A percentile compares a stretch with the other conserved stretches of the same genome.
phyloP scores from a whole-genome alignment of 2,797 vertebrate genomes.

The Pangasius krempfi region DNA sequence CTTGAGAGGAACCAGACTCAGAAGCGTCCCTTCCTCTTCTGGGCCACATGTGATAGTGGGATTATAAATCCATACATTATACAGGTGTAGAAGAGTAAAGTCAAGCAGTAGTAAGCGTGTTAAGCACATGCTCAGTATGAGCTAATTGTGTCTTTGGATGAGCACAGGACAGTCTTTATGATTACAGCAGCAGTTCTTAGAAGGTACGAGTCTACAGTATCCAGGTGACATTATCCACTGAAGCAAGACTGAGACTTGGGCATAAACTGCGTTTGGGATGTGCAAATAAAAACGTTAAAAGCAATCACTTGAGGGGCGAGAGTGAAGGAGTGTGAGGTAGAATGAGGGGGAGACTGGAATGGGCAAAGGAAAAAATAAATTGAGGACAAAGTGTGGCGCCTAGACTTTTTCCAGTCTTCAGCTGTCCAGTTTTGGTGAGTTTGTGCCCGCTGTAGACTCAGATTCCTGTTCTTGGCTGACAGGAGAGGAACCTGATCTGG shows the following conservation, averaged over 20 bases:
- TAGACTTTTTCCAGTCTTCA: conserved; percentile 5
- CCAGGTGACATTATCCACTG: background rate
- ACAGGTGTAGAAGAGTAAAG: background rate
- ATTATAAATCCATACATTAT: background rate
- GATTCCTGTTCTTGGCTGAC: background rate
- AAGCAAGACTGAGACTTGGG: background rate
- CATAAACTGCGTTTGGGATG: background rate
- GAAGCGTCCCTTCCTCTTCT: background rate
- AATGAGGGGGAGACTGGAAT: background rate
- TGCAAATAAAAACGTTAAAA: background rate
- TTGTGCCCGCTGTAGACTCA: background rate
- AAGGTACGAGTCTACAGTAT: background rate
- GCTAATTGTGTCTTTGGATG: background rate
- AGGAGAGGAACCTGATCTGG: background rate
- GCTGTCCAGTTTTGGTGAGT: background rate
- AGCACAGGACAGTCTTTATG: background rate
- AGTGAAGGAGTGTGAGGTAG: background rate
- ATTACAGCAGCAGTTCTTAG: background rate
- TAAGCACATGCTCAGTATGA: background rate
- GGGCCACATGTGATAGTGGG: background rate
- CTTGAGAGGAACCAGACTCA: background rate
- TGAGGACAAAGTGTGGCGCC: background rate
- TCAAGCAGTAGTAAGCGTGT: background rate
- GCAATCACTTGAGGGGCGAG: background rate
- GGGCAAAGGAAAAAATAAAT: background rate